These are phyloP conservation scores for Columbina picui DNA, from an alignment of 2,113 vertebrate species.

Conservation along the genomic window DNA sequence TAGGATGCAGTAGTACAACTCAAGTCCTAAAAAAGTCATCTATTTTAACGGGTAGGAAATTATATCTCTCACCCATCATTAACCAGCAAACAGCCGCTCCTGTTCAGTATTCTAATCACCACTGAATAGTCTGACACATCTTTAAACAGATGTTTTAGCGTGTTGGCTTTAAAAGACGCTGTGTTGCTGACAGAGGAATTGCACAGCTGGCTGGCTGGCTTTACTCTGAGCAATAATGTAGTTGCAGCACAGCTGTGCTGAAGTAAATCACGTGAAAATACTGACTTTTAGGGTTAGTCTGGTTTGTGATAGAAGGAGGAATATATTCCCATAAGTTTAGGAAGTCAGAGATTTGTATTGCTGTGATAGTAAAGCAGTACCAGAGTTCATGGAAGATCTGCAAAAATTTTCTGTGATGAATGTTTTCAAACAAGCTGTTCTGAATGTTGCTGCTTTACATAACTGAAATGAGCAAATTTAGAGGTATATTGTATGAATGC, in stretches of 20 bases:
- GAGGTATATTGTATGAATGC: background rate
- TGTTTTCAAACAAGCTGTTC: background rate
- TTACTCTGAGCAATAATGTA: background rate
- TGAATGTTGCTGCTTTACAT: background rate
- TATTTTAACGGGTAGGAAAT: background rate
- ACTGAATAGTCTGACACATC: background rate
- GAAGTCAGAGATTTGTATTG: background rate
- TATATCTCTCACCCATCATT: background rate
- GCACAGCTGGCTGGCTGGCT: constrained; percentile 2
- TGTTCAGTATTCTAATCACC: background rate
- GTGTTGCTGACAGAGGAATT: background rate
- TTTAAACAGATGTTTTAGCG: background rate
- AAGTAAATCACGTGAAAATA: background rate
- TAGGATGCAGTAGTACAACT: background rate
- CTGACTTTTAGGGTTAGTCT: background rate
- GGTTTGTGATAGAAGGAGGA: background rate
- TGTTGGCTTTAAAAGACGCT: background rate
- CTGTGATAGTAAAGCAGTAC: background rate
- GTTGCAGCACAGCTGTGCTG: background rate
- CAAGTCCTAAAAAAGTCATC: background rate
- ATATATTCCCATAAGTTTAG: background rate
- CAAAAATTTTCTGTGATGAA: background rate
- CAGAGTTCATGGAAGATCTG: background rate
- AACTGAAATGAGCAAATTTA: background rate
- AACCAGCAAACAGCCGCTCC: background rate